Base-by-base conservation (phyloP, 2,888 invertebrate species). In the Cheilosia vulpina region DNA sequence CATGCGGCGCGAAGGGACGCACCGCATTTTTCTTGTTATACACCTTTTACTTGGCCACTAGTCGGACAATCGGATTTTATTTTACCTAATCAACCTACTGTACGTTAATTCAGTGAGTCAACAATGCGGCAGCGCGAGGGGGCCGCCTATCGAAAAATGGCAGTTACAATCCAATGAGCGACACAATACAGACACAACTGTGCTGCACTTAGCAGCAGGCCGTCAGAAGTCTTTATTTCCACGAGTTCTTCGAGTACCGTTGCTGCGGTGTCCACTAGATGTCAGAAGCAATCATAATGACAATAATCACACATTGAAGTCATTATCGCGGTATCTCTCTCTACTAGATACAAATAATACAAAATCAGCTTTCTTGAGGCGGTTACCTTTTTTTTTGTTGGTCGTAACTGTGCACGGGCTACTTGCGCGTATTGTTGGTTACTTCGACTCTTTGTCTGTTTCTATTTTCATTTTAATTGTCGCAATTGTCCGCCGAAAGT, bases 31-130 rank as follows among this genome's bases (percentile, higher is more conserved):
- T 38, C 38, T 38, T 45, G 17, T 66, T 68, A 58, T 41, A 34
- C 69, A 71, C 77, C 77, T 78, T 78, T 79, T 72, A 79, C 71
- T 79, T 65, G 78, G 71, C 65, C 65, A 79, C 78, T 72, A 65
- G 50, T 17, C 71, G 58, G 52, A 79, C 78, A 79, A 79, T 79
- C 43, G 71, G 78, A 79, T 79, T 79, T 79, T 72, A 72, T 79
- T 79, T 79, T 72, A 72, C 78, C 78, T 79, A 72, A 79, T 79
- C 71, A 79, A 72, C 78, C 63, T 63, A 79, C 78, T 71, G 71
- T 62, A 69, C 65, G 63, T 72, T 79, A 79, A 79, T 55, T 78
- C 69, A 69, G 69, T 78, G 47, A 62, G 63, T 55, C 41, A 71
- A 69, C 77, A 78, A 69, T 69, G 38, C 17, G 38, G 13, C 17